Percentiles rank a stretch among this genome's conserved stretches.
phyloP scores from a whole-genome alignment of 2,797 vertebrate species.

The Falco cherrug region DNA sequence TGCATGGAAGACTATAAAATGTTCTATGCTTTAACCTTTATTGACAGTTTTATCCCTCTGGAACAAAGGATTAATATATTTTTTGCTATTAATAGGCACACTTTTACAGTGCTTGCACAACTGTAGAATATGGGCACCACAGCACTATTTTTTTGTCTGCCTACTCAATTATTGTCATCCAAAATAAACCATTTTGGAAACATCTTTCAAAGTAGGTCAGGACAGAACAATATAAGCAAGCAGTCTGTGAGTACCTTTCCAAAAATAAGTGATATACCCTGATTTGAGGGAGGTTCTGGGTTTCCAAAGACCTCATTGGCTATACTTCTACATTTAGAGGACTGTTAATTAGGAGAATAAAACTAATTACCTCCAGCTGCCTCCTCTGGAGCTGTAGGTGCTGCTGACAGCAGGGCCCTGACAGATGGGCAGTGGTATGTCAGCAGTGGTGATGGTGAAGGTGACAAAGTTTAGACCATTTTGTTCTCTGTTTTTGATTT shows the following conservation, averaged over 20 bases:
- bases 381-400: not conserved
- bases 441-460: not conserved
- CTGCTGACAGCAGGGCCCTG: not conserved
- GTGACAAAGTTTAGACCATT: not conserved
- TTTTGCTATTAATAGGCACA: not conserved
- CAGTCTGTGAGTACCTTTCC: not conserved
- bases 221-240: not conserved
- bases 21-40: not conserved
- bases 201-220: constrained; percentile 36
- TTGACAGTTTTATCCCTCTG: not conserved
- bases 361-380: not conserved
- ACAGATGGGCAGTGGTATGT: not conserved
- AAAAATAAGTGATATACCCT: not conserved
- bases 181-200: not conserved
- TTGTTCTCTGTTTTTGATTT: not conserved
- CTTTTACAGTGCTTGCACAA: not conserved
- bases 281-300: not conserved
- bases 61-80: not conserved
- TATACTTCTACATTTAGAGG: not conserved
- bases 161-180: not conserved
- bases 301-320: not conserved
- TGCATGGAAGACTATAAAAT: not conserved
- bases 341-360: not conserved
- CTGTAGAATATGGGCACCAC: not conserved
- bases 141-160: not conserved